Evolutionary conservation across 2,113 vertebrate species (phyloP).

Genomic region (Archilochus colubris): DNA sequence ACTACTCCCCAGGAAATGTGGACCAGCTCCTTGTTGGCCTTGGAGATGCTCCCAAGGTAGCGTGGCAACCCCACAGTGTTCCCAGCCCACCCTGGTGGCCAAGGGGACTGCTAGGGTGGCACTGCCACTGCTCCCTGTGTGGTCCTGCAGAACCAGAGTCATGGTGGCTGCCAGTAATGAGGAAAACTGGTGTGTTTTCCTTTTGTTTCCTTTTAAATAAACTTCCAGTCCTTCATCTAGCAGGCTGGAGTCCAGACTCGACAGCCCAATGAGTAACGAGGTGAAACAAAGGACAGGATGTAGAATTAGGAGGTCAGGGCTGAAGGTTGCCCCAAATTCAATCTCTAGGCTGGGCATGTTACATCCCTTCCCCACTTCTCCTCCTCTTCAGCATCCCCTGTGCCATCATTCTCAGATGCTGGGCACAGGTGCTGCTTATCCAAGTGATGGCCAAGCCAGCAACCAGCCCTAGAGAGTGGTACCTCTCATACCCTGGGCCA

Average conservation of each 20-base stretch:
- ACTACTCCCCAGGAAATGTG: background rate
- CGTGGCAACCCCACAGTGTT: background rate
- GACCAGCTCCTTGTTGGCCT: background rate
- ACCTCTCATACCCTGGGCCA: background rate
- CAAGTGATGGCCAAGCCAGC: background rate
- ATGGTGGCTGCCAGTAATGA: constrained; percentile 24
- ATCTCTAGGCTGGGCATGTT: background rate
- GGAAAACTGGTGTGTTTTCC: constrained; percentile 24
- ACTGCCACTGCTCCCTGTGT: constrained; percentile 43
- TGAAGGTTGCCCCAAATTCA: background rate
- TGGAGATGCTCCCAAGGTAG: background rate
- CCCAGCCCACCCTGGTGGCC: background rate
- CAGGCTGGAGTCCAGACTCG: background rate
- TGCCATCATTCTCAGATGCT: background rate
- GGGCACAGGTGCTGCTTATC: accelerated
- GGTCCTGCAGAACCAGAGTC: constrained; percentile 13
- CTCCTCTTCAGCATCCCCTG: background rate
- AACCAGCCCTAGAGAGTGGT: accelerated
- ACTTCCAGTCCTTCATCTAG: constrained; percentile 45
- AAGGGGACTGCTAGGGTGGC: background rate
- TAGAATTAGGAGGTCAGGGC: constrained; percentile 46
- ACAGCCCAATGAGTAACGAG: constrained; percentile 56
- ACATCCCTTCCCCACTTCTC: background rate
- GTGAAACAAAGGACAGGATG: constrained; percentile 40
- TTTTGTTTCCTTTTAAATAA: constrained; percentile 59